Base-by-base conservation (phyloP, 2,797 vertebrate genomes). In the Anolis apletophallus region DNA sequence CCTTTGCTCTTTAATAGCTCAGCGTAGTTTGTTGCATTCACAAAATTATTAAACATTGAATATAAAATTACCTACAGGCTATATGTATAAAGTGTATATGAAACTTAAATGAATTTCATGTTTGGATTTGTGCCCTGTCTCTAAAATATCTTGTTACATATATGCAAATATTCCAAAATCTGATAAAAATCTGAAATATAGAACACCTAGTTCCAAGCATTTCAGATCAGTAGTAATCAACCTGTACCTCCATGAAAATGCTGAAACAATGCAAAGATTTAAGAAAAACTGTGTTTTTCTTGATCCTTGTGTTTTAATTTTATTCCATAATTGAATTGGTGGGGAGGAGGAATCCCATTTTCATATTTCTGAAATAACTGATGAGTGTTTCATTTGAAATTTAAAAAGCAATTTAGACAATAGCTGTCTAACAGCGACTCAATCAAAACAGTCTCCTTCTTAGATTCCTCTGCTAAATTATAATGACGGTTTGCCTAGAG, bases 311-410 rank as follows among this genome's bases (percentile, higher is more conserved):
- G 5, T 77, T 57, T 40, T 69, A 83, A 74, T 76, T 34, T 23
- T 0, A 0, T 0, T 79, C 12, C 1, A 40, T 80, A 78, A 0
- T 0, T 0, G 54, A 29, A 9, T 17, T 64, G 26, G 9, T 46
- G 21, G 32, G 16, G 23, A 40, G 19, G 21, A 7, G 36, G 36
- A 46, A 26, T 26, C 23, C 34, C 55, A 34, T 80, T 40, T 88
- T 40, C 23, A 19, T 8, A 69, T 29, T 69, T 14, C 73, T 21
- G 69, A 29, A 83, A n/a, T 1, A 52, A 32, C 50, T 72, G 26
- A 0, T 0, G 72, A 80, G 36, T n/a, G 19, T 40, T 69, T 1
- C 59, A 1, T 8, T 13, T n/a, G 8, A 78, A 87, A 81, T 32
- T 86, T 79, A 85, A 21, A 64, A 77, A 81, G 7, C 12, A 74